Conservation (phyloP, 1,140 invertebrate species). For the Onthophagus taurus region DNA sequence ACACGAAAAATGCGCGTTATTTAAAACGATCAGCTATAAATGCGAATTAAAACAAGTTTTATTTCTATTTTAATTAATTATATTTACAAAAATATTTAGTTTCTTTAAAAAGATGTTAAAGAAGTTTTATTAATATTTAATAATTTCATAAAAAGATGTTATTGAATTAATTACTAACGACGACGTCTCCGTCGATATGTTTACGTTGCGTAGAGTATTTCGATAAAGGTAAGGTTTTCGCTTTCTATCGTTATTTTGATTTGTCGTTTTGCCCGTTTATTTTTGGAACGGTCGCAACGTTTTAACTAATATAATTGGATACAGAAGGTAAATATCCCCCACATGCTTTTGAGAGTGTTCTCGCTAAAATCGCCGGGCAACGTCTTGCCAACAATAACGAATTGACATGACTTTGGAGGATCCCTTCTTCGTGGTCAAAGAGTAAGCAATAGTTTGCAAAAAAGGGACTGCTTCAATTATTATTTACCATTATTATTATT, state of each 20-base stretch:
- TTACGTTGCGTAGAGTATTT: conserved; percentile 9
- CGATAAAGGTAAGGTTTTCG: conserved; percentile 16
- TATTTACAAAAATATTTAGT: too few species aligned
- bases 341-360: conserved; percentile 20
- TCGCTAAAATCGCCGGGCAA: conserved; percentile 18
- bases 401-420: conserved; percentile 86
- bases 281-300: conserved; percentile 10
- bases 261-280: too few species aligned
- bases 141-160: too few species aligned
- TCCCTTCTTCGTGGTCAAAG: conserved; percentile 91
- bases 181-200: background rate
- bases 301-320: conserved; percentile 8
- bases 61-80: too few species aligned
- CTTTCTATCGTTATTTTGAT: conserved; percentile 13
- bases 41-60: too few species aligned
- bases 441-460: conserved; percentile 57
- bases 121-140: too few species aligned
- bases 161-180: too few species aligned
- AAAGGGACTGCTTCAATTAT: conserved; percentile 4
- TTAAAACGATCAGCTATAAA: too few species aligned
- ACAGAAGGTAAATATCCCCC: conserved; percentile 16
- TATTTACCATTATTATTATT: background rate
- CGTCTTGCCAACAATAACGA: conserved; percentile 17
- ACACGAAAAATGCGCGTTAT: too few species aligned
- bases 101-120: too few species aligned